Conservation (phyloP, 2,113 vertebrate species). For the Riparia riparia region DNA sequence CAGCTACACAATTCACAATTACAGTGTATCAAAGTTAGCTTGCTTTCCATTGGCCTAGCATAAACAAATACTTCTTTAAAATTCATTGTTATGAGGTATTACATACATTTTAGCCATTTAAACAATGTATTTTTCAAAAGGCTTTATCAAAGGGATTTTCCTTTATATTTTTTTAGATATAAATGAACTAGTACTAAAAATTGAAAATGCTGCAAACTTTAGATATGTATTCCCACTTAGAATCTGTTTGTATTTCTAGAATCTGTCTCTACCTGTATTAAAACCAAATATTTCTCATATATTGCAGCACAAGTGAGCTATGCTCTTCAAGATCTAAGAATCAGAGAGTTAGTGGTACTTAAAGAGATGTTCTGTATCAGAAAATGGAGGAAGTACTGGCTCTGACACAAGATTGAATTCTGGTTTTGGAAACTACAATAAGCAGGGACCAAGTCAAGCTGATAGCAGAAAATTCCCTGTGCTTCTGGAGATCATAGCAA, state of each 20-base stretch:
- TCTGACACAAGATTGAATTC: background rate
- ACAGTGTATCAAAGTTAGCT: background rate
- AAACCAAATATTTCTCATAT: background rate
- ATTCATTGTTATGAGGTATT: background rate
- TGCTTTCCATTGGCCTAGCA: background rate
- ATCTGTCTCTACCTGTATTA: background rate
- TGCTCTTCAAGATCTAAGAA: background rate
- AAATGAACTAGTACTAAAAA: background rate
- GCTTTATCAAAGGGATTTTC: background rate
- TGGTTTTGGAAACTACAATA: background rate
- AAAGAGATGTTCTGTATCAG: background rate
- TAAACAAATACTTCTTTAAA: background rate
- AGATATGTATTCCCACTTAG: background rate
- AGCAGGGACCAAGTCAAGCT: background rate
- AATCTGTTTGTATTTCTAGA: background rate
- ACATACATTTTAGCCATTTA: background rate
- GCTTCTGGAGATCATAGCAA: background rate
- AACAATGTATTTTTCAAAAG: background rate
- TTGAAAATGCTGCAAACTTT: background rate
- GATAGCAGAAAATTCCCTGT: background rate
- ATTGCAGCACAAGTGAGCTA: background rate
- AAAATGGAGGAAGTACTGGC: background rate
- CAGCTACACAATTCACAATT: conserved; percentile 62
- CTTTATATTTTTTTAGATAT: background rate
- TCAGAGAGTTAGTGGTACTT: background rate